Percentiles rank a stretch among this genome's conserved stretches.
phyloP scores from a whole-genome alignment of 2,113 vertebrate species.

The Perca fluviatilis region DNA sequence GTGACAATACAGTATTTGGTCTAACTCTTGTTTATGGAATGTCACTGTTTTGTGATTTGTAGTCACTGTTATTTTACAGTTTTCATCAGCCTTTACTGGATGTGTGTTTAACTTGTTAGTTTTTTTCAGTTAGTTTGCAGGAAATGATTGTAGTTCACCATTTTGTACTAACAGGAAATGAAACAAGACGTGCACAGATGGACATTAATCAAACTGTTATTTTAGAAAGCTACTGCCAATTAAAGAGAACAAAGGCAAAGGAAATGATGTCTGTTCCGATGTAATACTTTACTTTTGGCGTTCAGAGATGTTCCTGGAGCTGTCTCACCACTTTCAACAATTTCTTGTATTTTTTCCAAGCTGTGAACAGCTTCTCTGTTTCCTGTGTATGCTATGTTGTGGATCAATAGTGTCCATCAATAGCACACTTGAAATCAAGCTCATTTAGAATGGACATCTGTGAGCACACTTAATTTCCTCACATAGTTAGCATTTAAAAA shows the following conservation, averaged over 20 bases:
- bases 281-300: slow-evolving; percentile 15
- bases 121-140: background rate
- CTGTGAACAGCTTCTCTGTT: slow-evolving; percentile 23
- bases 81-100: background rate
- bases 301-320: slow-evolving; percentile 21
- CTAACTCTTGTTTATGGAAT: background rate
- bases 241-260: slow-evolving; percentile 41
- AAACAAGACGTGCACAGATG: background rate
- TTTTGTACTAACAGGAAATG: background rate
- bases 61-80: background rate
- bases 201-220: slow-evolving; percentile 34
- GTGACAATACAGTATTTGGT: background rate
- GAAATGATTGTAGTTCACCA: background rate
- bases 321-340: slow-evolving; percentile 12
- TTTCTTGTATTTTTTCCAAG: slow-evolving; percentile 32
- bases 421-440: slow-evolving; percentile 16
- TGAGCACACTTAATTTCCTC: slow-evolving; percentile 15
- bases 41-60: background rate
- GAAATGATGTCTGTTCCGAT: slow-evolving; percentile 37
- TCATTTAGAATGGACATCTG: slow-evolving; percentile 17
- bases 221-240: slow-evolving; percentile 34
- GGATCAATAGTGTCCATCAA: slow-evolving; percentile 34
- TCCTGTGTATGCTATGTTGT: slow-evolving; percentile 2
- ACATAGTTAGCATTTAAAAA: background rate
- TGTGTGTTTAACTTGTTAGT: background rate